Percentiles rank a stretch among this genome's conserved stretches.
phyloP scores from a whole-genome alignment of 2,113 vertebrate genomes.

The Apeltes quadracus region DNA sequence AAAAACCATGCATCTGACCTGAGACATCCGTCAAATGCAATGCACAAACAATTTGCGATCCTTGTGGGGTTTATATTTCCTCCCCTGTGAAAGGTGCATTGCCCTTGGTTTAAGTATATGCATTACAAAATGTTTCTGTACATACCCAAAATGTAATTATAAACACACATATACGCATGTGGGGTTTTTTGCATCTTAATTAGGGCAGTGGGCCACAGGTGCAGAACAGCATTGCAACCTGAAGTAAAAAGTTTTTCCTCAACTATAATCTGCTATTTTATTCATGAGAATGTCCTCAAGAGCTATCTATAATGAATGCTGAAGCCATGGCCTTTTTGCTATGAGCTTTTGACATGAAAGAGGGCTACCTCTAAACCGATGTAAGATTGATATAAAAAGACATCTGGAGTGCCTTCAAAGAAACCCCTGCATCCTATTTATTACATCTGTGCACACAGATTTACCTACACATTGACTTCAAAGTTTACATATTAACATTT shows the following conservation, averaged over 20 bases:
- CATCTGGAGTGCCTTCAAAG: conserved; percentile 79
- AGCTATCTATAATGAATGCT: conserved; percentile 75
- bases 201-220: conserved; percentile 20
- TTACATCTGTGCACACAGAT: conserved; percentile 72
- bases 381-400: conserved; percentile 77
- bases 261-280: conserved; percentile 65
- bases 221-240: conserved; percentile 28
- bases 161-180: neutral
- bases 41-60: neutral
- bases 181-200: conserved; percentile 1
- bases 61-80: neutral
- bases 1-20: neutral
- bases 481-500: conserved; percentile 78
- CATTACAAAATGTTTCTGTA: neutral
- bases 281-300: conserved; percentile 73
- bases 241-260: conserved; percentile 57
- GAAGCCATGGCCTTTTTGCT: conserved; percentile 73
- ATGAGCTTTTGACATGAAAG: conserved; percentile 80
- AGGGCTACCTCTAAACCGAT: conserved; percentile 76
- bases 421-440: conserved; percentile 78
- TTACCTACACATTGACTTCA: conserved; percentile 76
- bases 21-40: neutral
- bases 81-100: neutral
- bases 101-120: neutral
- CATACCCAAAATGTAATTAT: neutral